Conservation (phyloP, 2,888 invertebrate genomes). For the Drosophila infuscata region DNA sequence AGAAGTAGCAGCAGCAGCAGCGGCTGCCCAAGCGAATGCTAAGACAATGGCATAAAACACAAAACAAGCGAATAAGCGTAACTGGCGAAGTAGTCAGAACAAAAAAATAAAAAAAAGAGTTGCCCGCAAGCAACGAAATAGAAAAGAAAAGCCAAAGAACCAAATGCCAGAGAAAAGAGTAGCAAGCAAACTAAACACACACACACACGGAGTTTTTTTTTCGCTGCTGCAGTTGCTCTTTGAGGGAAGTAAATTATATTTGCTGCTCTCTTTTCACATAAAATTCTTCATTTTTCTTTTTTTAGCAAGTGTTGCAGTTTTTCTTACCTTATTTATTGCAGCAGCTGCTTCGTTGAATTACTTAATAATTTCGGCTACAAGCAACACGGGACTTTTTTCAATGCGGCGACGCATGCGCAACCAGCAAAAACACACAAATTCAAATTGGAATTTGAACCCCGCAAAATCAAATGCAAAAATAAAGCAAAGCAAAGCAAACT, state of each 20-base stretch:
- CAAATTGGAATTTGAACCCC: constrained; percentile 78
- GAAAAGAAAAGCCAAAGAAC: constrained; percentile 66
- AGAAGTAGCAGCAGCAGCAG: constrained; percentile 26
- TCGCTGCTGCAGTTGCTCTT: constrained; percentile 34
- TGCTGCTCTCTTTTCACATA: constrained; percentile 16
- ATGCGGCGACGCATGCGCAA: constrained; percentile 71
- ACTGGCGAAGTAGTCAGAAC: constrained; percentile 67
- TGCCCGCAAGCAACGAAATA: constrained; percentile 57
- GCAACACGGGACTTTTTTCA: constrained; percentile 15
- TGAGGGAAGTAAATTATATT: constrained; percentile 32
- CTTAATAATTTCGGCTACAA: constrained; percentile 26
- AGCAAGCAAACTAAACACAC: constrained; percentile 32
- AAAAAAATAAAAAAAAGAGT: constrained; percentile 41
- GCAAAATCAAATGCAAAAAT: constrained; percentile 64
- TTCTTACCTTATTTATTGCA: constrained; percentile 35
- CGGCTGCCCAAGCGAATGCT: constrained; percentile 52
- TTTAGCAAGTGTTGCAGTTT: constrained; percentile 36
- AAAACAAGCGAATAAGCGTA: constrained; percentile 71
- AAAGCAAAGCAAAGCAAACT: constrained; percentile 39
- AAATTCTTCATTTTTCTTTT: constrained; percentile 19
- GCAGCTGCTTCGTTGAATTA: constrained; percentile 32
- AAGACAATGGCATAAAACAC: constrained; percentile 63
- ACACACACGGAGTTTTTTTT: constrained; percentile 39
- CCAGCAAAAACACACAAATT: constrained; percentile 40
- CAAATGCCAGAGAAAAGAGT: constrained; percentile 51